Percentiles rank a stretch among this genome's conserved stretches.
phyloP scores from a whole-genome alignment of 2,113 vertebrate genomes.

The Desmodus rotundus region DNA sequence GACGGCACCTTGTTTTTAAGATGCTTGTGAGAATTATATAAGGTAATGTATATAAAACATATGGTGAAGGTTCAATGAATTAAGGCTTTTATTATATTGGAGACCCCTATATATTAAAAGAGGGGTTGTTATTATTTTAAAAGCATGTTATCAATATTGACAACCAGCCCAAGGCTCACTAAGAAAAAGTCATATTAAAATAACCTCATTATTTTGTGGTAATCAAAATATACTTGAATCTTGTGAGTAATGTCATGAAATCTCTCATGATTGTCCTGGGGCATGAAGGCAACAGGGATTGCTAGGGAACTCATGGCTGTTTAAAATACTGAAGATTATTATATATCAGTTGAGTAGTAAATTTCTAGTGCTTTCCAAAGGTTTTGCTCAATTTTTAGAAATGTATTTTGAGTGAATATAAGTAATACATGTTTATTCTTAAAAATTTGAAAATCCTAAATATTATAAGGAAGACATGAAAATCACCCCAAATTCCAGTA shows the following conservation, averaged over 20 bases:
- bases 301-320: neutral
- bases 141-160: neutral
- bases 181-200: neutral
- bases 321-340: neutral
- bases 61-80: neutral
- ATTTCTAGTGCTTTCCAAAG: neutral
- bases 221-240: neutral
- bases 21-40: neutral
- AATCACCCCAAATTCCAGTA: neutral
- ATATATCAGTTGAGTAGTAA: neutral
- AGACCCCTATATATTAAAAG: neutral
- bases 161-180: neutral
- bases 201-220: neutral
- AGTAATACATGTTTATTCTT: neutral
- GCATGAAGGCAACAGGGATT: neutral
- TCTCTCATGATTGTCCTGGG: neutral
- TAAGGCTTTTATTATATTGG: neutral
- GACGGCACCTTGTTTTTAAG: neutral
- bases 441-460: neutral
- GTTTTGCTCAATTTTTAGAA: neutral
- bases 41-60: neutral
- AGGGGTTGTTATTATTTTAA: neutral
- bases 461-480: neutral
- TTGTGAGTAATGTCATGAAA: neutral
- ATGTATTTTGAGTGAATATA: neutral